phyloP scores from a whole-genome alignment of 2,113 vertebrate species.

The Tricholaema leucomelas region DNA sequence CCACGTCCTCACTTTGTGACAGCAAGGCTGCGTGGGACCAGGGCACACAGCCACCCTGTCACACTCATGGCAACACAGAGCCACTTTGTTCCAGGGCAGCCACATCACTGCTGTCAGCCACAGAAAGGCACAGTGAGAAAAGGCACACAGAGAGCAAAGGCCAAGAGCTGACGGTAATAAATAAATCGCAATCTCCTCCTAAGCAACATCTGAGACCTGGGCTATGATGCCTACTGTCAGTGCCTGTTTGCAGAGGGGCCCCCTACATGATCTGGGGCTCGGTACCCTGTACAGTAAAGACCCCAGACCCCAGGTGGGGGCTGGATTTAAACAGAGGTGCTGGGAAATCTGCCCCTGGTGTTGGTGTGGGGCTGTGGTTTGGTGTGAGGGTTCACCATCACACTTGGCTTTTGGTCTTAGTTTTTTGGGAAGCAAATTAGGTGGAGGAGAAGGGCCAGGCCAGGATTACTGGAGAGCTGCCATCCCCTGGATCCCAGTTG shows the following conservation, averaged over 20 bases:
- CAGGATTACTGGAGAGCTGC: background rate
- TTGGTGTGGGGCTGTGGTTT: fast-evolving
- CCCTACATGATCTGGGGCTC: fast-evolving
- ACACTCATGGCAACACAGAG: background rate
- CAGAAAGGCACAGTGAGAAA: background rate
- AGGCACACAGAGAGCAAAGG: background rate
- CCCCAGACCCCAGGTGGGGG: background rate
- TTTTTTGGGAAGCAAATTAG: background rate
- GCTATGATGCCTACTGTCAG: background rate
- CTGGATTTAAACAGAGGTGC: background rate
- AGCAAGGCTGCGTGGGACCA: background rate
- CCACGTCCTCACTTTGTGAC: background rate
- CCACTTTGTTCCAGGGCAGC: background rate
- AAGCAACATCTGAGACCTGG: background rate
- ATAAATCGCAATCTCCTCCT: background rate
- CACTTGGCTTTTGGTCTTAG: background rate
- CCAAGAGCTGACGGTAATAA: background rate
- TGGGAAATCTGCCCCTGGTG: background rate
- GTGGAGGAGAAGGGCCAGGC: background rate
- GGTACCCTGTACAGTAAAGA: background rate
- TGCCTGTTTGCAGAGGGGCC: background rate
- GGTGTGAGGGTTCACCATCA: background rate
- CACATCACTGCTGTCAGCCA: background rate
- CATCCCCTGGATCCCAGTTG: background rate
- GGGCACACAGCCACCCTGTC: background rate